Conservation (phyloP, 2,888 invertebrate species). For the Dorcus hopei region DNA sequence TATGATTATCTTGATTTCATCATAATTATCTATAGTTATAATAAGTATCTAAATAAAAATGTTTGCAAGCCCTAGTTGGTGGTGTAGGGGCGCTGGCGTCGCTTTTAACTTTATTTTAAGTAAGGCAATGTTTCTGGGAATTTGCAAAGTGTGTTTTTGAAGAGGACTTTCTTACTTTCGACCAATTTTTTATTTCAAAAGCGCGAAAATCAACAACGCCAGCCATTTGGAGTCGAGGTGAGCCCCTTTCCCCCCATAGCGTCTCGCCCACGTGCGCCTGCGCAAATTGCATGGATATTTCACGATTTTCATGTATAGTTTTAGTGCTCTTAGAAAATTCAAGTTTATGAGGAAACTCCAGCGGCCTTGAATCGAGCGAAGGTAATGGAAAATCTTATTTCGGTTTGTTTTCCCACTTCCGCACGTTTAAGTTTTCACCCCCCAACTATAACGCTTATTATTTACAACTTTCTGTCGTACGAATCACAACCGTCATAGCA, state of each 20-base stretch:
- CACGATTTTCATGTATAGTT: conserved; percentile 33
- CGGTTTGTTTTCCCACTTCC: conserved; percentile 22
- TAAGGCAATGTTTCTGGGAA: too few species aligned
- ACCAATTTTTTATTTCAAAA: conserved; percentile 8
- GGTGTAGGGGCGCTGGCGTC: too few species aligned
- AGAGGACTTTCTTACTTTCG: too few species aligned
- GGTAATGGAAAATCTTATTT: conserved; percentile 33
- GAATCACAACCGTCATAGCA: conserved; percentile 27
- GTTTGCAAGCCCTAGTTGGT: too few species aligned
- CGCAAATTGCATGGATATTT: conserved; percentile 36
- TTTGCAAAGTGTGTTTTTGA: too few species aligned
- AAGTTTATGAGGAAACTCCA: conserved; percentile 31
- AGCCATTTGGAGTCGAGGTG: conserved; percentile 22
- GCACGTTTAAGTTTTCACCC: conserved; percentile 1
- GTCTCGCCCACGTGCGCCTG: conserved; percentile 29
- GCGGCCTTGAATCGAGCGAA: conserved; percentile 19
- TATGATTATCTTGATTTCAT: too few species aligned
- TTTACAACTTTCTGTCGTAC: conserved; percentile 23
- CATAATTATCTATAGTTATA: too few species aligned
- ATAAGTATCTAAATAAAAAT: too few species aligned
- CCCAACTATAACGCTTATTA: conserved; percentile 8
- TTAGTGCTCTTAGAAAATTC: conserved; percentile 38
- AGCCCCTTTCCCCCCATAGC: conserved; percentile 20
- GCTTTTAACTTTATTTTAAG: too few species aligned
- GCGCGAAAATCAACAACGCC: conserved; percentile 20